Conservation (phyloP, 2,113 vertebrate species). For the Gymnarchus niloticus region DNA sequence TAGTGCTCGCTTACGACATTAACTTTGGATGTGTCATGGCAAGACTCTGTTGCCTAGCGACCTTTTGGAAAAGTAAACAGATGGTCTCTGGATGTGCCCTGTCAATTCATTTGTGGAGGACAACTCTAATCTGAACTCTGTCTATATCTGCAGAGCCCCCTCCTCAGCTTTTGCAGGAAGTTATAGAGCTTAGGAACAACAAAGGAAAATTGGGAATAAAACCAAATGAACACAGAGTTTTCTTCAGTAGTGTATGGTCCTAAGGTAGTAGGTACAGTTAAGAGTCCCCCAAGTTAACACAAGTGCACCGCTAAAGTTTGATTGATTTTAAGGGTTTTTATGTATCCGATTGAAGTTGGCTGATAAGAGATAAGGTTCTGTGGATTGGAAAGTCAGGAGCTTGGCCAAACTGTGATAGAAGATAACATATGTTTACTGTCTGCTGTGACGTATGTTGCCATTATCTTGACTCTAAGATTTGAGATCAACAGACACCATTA, state of each 20-base stretch:
- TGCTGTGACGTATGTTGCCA: not conserved
- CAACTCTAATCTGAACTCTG: constrained; percentile 18
- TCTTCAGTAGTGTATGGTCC: not conserved
- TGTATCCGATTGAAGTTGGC: not conserved
- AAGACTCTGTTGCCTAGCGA: constrained; percentile 51
- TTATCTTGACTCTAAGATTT: not conserved
- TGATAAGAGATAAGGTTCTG: not conserved
- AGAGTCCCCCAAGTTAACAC: not conserved
- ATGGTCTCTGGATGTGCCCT: constrained; percentile 44
- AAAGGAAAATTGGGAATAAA: not conserved
- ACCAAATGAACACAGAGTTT: not conserved
- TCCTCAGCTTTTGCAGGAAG: not conserved
- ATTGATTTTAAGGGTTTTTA: not conserved
- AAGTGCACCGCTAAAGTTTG: not conserved
- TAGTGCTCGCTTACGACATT: constrained; percentile 51
- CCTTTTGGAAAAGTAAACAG: constrained; percentile 53
- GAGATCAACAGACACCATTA: not conserved
- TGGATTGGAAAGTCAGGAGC: constrained; percentile 1
- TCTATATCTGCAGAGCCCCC: not conserved
- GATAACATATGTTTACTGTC: constrained; percentile 14
- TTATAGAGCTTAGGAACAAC: not conserved
- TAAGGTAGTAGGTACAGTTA: not conserved
- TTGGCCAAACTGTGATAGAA: not conserved
- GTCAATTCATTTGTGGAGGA: constrained; percentile 41
- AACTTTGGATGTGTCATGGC: constrained; percentile 29